These are phyloP conservation scores for Drosophila paramelanica DNA, from an alignment of 2,888 invertebrate genomes.

Conservation along the genomic window DNA sequence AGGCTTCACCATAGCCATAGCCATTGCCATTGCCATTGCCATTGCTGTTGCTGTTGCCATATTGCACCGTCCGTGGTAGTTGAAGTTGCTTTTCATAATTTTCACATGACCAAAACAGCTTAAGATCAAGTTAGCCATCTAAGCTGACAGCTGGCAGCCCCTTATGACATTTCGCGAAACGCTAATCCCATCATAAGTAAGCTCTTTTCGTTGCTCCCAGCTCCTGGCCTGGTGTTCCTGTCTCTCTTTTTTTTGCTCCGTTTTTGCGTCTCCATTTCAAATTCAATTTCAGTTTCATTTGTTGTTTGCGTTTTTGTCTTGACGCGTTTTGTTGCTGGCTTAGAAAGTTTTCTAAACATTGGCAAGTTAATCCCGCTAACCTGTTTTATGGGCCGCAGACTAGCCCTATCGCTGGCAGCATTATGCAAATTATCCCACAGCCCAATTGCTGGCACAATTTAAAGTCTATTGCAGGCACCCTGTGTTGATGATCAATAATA, in stretches of 20 bases:
- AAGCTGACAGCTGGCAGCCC: conserved; percentile 77
- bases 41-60: conserved; percentile 33
- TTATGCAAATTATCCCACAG: conserved; percentile 55
- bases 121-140: conserved; percentile 79
- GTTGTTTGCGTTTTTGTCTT: conserved; percentile 35
- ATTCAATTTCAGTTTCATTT: conserved; percentile 55
- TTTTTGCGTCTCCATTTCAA: conserved; percentile 54
- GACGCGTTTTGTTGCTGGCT: conserved; percentile 50
- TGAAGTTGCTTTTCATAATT: conserved; percentile 68
- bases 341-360: conserved; percentile 77
- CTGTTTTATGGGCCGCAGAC: conserved; percentile 54
- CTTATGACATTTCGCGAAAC: conserved; percentile 70
- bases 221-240: conserved; percentile 8
- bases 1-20: conserved; percentile 23
- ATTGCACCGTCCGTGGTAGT: conserved; percentile 51
- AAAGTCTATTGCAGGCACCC: conserved; percentile 45
- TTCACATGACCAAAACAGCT: conserved; percentile 80
- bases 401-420: conserved; percentile 48
- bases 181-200: conserved; percentile 75
- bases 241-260: not conserved
- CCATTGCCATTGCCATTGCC: not conserved
- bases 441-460: conserved; percentile 38
- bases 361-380: conserved; percentile 72
- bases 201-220: conserved; percentile 36
- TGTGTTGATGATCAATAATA: conserved; percentile 73